These are phyloP conservation scores for Tenthredo notha DNA, from an alignment of 2,888 invertebrate species.

Conservation along the genomic window DNA sequence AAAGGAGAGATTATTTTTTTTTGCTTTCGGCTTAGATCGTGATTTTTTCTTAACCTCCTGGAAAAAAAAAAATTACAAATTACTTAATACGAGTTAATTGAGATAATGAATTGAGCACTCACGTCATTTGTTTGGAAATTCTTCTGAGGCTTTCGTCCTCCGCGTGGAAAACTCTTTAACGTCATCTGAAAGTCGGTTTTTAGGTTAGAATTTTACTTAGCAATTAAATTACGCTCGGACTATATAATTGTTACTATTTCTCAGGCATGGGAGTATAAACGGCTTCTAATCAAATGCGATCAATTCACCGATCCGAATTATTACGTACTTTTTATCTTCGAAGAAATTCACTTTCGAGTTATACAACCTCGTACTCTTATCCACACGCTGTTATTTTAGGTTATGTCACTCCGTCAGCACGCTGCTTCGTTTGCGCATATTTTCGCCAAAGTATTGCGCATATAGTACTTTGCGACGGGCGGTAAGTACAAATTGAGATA, in stretches of 20 bases:
- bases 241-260: neutral
- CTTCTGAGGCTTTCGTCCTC: constrained; percentile 67
- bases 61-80: neutral
- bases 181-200: constrained; percentile 66
- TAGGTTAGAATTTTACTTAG: constrained; percentile 30
- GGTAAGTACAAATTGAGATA: neutral
- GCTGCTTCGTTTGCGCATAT: constrained; percentile 10
- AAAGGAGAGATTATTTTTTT: constrained; percentile 6
- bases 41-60: constrained; percentile 59
- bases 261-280: neutral
- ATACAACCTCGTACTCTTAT: neutral
- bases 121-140: constrained; percentile 63
- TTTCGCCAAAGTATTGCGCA: constrained; percentile 21
- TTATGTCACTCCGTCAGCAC: constrained; percentile 8
- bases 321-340: constrained; percentile 2
- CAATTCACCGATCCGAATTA: neutral
- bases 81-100: neutral
- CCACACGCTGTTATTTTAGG: constrained; percentile 16
- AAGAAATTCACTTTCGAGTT: neutral
- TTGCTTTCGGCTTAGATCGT: constrained; percentile 55
- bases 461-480: neutral
- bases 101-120: constrained; percentile 55
- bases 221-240: constrained; percentile 23
- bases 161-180: constrained; percentile 70
- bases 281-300: neutral